Conservation (phyloP, 2,797 vertebrate genomes). For the Pitangus sulphuratus region DNA sequence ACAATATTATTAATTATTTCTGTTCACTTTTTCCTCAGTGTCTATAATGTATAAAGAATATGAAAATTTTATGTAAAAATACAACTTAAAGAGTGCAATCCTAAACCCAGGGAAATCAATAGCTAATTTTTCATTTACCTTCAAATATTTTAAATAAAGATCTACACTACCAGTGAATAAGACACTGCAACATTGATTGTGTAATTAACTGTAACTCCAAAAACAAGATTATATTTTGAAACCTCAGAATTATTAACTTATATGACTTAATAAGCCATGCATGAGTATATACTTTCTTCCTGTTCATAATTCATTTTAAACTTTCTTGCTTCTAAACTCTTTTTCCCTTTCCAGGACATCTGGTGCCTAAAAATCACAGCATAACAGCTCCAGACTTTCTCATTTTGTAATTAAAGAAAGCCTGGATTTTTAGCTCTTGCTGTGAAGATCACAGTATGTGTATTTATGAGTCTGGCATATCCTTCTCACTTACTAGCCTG, state of each 20-base stretch:
- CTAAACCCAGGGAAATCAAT: not conserved
- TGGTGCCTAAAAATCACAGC: constrained; percentile 36
- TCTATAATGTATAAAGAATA: not conserved
- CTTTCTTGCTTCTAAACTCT: not conserved
- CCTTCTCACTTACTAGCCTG: not conserved
- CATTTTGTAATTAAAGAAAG: constrained; percentile 55
- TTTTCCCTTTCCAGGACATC: constrained; percentile 39
- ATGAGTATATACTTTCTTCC: not conserved
- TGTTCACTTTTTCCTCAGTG: not conserved
- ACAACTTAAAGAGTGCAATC: not conserved
- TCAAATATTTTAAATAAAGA: not conserved
- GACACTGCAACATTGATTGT: not conserved
- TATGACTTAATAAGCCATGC: not conserved
- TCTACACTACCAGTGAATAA: not conserved
- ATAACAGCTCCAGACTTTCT: constrained; percentile 46
- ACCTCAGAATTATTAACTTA: not conserved
- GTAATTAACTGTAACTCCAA: not conserved
- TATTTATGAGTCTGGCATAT: constrained; percentile 53
- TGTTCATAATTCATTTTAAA: constrained; percentile 1
- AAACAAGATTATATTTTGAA: not conserved
- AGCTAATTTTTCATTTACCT: not conserved
- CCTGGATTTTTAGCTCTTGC: constrained; percentile 45
- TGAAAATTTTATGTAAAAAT: not conserved
- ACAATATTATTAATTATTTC: not conserved
- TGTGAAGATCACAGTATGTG: constrained; percentile 57